Evolutionary conservation across 2,888 invertebrate species (phyloP).

Genomic region (Callyntrura sp.): DNA sequence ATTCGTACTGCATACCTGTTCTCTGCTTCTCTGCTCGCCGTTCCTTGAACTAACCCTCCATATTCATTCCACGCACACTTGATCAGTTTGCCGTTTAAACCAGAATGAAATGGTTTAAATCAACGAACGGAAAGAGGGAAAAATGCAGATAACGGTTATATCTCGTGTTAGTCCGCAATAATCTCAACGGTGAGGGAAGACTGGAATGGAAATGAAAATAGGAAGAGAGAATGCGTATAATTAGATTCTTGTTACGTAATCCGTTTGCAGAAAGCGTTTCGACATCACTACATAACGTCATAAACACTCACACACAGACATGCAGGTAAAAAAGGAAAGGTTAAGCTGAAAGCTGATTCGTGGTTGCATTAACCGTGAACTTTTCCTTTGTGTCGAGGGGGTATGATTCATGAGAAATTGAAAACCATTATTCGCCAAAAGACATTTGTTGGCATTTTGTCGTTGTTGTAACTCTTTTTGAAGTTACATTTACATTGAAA

Average conservation of each 20-base stretch:
- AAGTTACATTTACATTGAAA: no score
- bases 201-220: background rate
- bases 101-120: background rate
- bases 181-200: background rate
- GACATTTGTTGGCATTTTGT: no score
- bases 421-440: no score
- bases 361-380: constrained; percentile 13
- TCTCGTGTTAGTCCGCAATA: constrained; percentile 60
- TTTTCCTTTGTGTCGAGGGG: background rate
- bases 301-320: no score
- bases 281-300: no score
- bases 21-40: background rate
- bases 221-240: constrained; percentile 19
- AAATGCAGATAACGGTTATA: constrained; percentile 49
- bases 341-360: background rate
- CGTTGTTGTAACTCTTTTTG: no score
- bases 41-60: background rate
- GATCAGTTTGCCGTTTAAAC: background rate
- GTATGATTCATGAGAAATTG: constrained; percentile 41
- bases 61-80: constrained; percentile 16
- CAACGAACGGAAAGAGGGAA: background rate
- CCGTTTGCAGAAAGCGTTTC: no score
- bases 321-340: no score
- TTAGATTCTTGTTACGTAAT: constrained; percentile 39
- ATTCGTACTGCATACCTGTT: constrained; percentile 31